Percentiles rank a stretch among this genome's conserved stretches.
phyloP scores from a whole-genome alignment of 2,113 vertebrate genomes.

The Atherinomorus stipes region DNA sequence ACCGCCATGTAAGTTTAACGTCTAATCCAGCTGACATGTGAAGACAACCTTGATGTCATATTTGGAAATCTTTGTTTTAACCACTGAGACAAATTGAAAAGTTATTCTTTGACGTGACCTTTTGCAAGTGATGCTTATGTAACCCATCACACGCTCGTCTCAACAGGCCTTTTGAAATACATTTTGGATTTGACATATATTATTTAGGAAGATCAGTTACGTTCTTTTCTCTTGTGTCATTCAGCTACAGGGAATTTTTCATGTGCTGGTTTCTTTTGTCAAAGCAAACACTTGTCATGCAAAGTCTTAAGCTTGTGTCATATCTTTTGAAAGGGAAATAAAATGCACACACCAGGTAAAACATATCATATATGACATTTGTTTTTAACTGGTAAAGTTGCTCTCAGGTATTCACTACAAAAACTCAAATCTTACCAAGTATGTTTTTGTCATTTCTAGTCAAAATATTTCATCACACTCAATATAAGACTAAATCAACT shows the following conservation, averaged over 20 bases:
- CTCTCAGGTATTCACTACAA: too few species aligned
- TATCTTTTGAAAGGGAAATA: neutral
- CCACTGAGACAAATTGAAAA: constrained; percentile 11
- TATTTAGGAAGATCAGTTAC: constrained; percentile 9
- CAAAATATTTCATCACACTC: too few species aligned
- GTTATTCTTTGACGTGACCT: constrained; percentile 31
- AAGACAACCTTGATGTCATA: constrained; percentile 15
- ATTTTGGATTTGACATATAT: constrained; percentile 10
- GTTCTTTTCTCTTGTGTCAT: constrained; percentile 7
- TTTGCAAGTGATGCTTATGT: constrained; percentile 18
- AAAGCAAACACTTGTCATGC: constrained; percentile 17
- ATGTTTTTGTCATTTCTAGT: too few species aligned
- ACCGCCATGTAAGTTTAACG: constrained; percentile 10
- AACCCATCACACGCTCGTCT: neutral
- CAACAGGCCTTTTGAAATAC: neutral
- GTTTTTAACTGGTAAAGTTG: constrained; percentile 8
- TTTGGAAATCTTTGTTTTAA: constrained; percentile 39
- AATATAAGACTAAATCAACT: too few species aligned
- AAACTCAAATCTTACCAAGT: too few species aligned
- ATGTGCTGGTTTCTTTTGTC: neutral
- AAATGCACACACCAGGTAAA: neutral
- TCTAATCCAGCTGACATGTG: constrained; percentile 17
- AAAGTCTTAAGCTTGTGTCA: constrained; percentile 12
- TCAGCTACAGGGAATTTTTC: constrained; percentile 20
- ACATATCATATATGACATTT: neutral